Percentiles rank a stretch among this genome's conserved stretches.
Evolutionary conservation across 2,113 vertebrate genomes (phyloP).

Genomic region (Oceanites oceanicus): DNA sequence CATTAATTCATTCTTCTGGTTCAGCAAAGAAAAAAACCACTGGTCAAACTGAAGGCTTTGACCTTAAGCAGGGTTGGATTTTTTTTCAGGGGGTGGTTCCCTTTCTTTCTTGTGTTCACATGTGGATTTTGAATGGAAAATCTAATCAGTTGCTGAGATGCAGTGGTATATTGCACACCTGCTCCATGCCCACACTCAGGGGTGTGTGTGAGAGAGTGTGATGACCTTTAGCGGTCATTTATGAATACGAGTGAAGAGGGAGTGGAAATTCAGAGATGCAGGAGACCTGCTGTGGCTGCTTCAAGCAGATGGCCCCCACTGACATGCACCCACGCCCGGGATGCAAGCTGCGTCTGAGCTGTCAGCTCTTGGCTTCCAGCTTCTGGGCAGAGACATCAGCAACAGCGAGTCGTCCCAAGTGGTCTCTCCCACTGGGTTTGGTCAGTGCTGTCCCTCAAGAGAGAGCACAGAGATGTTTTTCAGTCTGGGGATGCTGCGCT

Average conservation of each 20-base stretch:
- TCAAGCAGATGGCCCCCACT: not conserved
- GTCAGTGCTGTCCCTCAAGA: not conserved
- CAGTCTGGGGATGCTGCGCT: not conserved
- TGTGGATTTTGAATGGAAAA: not conserved
- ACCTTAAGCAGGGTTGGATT: not conserved
- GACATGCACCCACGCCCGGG: fast-evolving
- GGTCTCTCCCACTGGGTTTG: not conserved
- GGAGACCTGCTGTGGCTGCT: not conserved
- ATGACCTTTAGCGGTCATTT: not conserved
- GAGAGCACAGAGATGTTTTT: not conserved
- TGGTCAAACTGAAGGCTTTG: not conserved
- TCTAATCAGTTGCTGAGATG: not conserved
- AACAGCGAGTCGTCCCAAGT: fast-evolving
- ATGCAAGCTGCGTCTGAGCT: not conserved
- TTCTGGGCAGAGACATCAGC: not conserved
- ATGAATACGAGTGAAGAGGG: not conserved
- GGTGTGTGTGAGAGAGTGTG: not conserved
- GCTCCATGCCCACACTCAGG: not conserved
- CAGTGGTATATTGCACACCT: not conserved
- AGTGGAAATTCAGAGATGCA: not conserved
- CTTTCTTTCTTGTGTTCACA: not conserved
- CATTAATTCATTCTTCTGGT: not conserved
- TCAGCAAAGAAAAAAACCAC: not conserved
- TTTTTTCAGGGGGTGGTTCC: not conserved
- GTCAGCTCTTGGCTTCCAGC: not conserved